Conservation (phyloP, 2,797 vertebrate genomes). For the Mionectes olivaceus region DNA sequence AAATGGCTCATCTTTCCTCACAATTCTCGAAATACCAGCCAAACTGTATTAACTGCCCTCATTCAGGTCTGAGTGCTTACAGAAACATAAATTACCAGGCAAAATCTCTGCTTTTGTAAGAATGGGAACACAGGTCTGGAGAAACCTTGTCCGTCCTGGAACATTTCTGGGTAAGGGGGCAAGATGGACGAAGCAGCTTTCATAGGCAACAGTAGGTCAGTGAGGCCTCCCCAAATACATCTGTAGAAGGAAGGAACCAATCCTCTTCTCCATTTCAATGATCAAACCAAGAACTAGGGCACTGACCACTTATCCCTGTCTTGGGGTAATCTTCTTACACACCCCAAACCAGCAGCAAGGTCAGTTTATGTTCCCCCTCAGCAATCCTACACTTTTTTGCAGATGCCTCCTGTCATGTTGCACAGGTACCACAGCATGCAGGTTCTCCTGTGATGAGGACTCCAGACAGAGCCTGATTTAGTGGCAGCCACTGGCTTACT, state of each 20-base stretch:
- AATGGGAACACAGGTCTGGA: neutral
- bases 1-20: neutral
- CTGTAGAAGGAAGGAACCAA: neutral
- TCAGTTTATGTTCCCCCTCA: neutral
- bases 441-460: neutral
- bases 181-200: neutral
- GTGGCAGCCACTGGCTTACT: neutral
- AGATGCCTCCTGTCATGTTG: neutral
- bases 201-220: rapidly evolving
- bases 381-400: neutral
- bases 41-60: neutral
- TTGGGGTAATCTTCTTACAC: neutral
- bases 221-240: neutral
- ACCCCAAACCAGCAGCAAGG: neutral
- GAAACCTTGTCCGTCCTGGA: neutral
- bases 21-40: neutral
- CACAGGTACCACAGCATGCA: neutral
- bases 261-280: neutral
- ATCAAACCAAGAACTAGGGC: neutral
- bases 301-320: neutral
- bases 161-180: neutral
- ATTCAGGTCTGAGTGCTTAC: neutral
- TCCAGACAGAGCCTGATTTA: neutral
- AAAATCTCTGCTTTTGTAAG: neutral
- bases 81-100: neutral